Evolutionary conservation across 2,113 vertebrate genomes (phyloP), one percentile per base, ranked within the genome.

Genomic region (Tichodroma muraria): DNA sequence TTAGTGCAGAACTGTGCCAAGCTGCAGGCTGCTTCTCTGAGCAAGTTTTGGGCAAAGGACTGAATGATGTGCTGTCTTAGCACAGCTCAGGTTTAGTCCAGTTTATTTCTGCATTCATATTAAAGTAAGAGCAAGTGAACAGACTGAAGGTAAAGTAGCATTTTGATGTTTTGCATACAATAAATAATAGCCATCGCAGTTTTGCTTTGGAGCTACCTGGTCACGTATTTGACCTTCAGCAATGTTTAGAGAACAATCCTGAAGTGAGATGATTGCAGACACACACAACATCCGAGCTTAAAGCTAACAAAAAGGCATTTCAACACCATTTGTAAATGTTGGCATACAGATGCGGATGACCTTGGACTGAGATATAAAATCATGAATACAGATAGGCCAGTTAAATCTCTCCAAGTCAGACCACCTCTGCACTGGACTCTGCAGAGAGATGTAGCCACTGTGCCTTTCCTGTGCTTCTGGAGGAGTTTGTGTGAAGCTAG

Each of bases 291-390:
- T 95, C 60, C 0, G 0, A 87, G 38, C 47, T 70, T 50, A 89
- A 89, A 90, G 56, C 47, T 89, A 92, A 89, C 89, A 92, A 68
- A 89, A 30, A 22, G 49, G 44, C 45, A 50, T 92, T 93, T 85
- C 94, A 90, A 80, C 85, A 88, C 42, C 9, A 7, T 90, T 83
- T 83, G 80, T 82, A 88, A 76, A 80, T 21, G 37, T 49, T 90
- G 76, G 40, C 6, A 0, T 72, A 8, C 27, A 16, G 28, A 25
- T 85, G 37, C 30, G 65, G 22, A 21, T 37, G 80, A 37, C 94
- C 93, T 94, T 88, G 80, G 40, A 53, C 15, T 83, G 73, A 77
- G 89, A 21, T 73, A 80, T 17, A 53, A 73, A 92, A 49, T 76
- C 31, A 11, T 24, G 59, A 66, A 49, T 65, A 69, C 2, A 0